These are phyloP conservation scores for Rattus norvegicus DNA, from an alignment of 2,113 vertebrate genomes.

Conservation along the genomic window GRCr8 NC_086037.1:33821001-33821500, in stretches of 20 bases:
- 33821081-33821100: not conserved
- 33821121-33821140: not conserved
- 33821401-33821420: constrained; percentile 34
- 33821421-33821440: constrained; percentile 29
- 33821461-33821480: not conserved
- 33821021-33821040: too few species aligned
- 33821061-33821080: not conserved
- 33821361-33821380: not conserved
- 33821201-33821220: not conserved
- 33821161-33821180: not conserved
- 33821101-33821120: not conserved
- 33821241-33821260: not conserved
- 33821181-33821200: not conserved
- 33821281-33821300: not conserved
- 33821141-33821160: not conserved
- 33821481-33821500: not conserved
- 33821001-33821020: too few species aligned
- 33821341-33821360: not conserved
- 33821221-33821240: not conserved
- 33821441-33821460: not conserved
- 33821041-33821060: not conserved
- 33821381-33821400: not conserved
- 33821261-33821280: not conserved
- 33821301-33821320: not conserved
- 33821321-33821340: constrained; percentile 44